phyloP scores from a whole-genome alignment of 2,888 invertebrate species.

The Chorisops tibialis region DNA sequence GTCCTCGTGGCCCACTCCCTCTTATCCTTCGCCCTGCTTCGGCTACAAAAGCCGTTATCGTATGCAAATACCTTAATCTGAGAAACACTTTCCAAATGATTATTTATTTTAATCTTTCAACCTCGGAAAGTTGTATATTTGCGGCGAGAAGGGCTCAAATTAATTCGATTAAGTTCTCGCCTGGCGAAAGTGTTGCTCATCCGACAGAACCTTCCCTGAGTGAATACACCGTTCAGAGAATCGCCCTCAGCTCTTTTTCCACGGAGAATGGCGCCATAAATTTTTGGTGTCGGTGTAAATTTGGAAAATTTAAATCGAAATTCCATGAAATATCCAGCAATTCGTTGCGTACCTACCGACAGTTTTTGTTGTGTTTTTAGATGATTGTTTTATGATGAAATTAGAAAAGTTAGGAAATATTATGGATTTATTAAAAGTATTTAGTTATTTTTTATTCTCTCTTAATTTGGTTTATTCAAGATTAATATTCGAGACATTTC shows the following conservation, averaged over 20 bases:
- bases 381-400: too few species aligned
- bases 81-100: slow-evolving; percentile 33
- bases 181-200: slow-evolving; percentile 17
- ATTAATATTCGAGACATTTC: too few species aligned
- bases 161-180: slow-evolving; percentile 33
- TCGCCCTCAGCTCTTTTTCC: slow-evolving; percentile 23
- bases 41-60: slow-evolving; percentile 26
- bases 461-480: too few species aligned
- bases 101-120: slow-evolving; percentile 34
- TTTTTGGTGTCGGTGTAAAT: slow-evolving; percentile 26
- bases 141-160: slow-evolving; percentile 26
- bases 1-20: not conserved
- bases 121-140: slow-evolving; percentile 31
- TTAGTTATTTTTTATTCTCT: too few species aligned
- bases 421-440: too few species aligned
- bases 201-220: slow-evolving; percentile 6
- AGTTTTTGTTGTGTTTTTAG: too few species aligned
- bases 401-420: too few species aligned
- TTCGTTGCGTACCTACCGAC: too few species aligned
- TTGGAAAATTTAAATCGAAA: slow-evolving; percentile 26
- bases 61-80: slow-evolving; percentile 33
- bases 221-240: not conserved
- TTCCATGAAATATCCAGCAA: slow-evolving; percentile 2
- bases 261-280: slow-evolving; percentile 22
- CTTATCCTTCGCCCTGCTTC: not conserved